Evolutionary conservation across 2,113 vertebrate species (phyloP), one percentile per base, ranked within the genome.

Genomic region (Urocynchramus pylzowi): DNA sequence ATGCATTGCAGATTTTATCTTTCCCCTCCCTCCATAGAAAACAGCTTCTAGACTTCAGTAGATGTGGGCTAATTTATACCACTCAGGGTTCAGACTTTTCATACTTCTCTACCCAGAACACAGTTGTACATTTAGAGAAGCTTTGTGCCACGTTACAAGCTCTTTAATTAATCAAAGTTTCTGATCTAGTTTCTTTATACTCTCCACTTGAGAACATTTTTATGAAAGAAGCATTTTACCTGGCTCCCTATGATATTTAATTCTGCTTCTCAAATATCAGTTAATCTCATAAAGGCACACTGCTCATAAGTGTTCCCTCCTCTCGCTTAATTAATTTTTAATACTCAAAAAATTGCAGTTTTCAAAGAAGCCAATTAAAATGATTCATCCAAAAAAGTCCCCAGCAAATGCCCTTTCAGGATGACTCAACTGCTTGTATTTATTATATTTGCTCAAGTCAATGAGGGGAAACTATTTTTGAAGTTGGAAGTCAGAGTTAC

Each of bases 301-400:
- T 91, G 81, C 3, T 3, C 13, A 0, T 41, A 83, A 78, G 39
- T 44, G 41, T 42, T 80, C 63, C 41, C 53, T 33, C n/a, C 65
- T 67, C 37, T 49, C 13, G 4, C 44, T 83, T 90, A 84, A 95
- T 95, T 94, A 87, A 84, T 70, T 80, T 88, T 95, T 94, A 86
- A 85, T 84, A 56, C 50, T 54, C 21, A 64, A 91, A 84, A 75
- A 78, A 63, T 26, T 47, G 44, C 86, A 80, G 26, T 91, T 97
- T 71, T 50, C 64, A 78, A 83, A 92, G n/a, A 85, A 93, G 57
- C 16, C 44, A 54, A 78, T 96, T 95, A 67, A 89, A 95, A 89
- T 77, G 6, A 93, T 85, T 91, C 22, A 87, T 92, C 27, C 2
- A 24, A 16, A 88, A 50, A 53, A 60, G 13, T 16, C 1, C 20